These are phyloP conservation scores for Orientallactaga sibirica DNA, from an alignment of 2,797 vertebrate species.

Conservation along the genomic window DNA sequence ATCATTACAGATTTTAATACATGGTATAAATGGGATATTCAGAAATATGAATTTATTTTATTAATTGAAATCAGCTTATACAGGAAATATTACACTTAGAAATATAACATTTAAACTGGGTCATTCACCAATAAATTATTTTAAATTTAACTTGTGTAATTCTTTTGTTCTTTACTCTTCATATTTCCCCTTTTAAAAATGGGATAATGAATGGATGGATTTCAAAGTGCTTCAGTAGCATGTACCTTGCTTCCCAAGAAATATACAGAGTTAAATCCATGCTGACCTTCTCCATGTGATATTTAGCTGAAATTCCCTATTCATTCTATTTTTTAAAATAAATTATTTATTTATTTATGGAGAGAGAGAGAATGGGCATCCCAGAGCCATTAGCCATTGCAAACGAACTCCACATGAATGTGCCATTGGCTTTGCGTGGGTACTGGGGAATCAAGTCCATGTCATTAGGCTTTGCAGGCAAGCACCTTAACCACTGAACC, in stretches of 20 bases:
- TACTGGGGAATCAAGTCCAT: no score
- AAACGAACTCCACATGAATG: no score
- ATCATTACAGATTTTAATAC: neutral
- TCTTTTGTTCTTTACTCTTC: neutral
- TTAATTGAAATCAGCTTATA: neutral
- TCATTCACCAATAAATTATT: neutral
- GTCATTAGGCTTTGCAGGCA: no score
- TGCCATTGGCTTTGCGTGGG: no score
- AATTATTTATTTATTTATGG: no score
- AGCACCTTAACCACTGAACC: no score
- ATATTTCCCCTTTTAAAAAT: neutral
- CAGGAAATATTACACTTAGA: neutral
- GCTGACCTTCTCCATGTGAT: neutral
- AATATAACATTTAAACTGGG: neutral
- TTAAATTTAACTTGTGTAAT: neutral
- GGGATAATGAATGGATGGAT: neutral
- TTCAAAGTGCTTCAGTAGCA: neutral
- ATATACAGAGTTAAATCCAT: neutral
- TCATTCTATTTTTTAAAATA: no score
- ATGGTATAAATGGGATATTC: neutral
- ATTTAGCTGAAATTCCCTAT: neutral
- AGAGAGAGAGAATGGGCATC: no score
- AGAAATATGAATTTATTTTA: conserved; percentile 20
- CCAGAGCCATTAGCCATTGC: no score
- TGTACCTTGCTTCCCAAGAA: neutral